Conservation (phyloP, 2,113 vertebrate species). For the Calidris pygmaea region DNA sequence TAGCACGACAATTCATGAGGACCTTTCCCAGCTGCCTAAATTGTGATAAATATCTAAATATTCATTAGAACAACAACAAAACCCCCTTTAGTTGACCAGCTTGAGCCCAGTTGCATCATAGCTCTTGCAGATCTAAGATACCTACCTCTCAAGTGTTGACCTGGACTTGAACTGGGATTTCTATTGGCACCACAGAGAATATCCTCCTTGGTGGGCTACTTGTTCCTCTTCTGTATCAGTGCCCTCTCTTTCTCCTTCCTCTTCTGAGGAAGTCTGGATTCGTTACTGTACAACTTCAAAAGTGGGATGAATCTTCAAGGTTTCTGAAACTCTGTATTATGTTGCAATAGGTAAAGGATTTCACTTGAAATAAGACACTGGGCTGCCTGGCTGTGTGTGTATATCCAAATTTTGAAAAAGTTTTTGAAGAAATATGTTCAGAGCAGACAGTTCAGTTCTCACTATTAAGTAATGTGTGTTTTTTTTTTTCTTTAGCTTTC, state of each 20-base stretch:
- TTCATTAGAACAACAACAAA: neutral
- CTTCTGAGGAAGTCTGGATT: neutral
- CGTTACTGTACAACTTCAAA: neutral
- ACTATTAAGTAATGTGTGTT: neutral
- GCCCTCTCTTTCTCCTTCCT: neutral
- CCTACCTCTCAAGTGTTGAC: neutral
- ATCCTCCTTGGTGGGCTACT: neutral
- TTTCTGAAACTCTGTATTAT: neutral
- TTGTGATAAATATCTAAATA: neutral
- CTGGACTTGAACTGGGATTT: neutral
- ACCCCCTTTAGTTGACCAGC: neutral
- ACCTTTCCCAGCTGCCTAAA: neutral
- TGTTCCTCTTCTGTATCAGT: neutral
- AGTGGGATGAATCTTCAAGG: neutral
- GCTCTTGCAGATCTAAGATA: neutral
- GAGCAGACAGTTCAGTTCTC: neutral
- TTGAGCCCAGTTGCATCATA: neutral
- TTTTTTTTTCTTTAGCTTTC: neutral
- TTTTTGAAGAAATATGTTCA: neutral
- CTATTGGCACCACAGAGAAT: neutral
- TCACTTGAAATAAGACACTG: neutral
- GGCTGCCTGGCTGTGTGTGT: neutral
- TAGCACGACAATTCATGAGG: neutral
- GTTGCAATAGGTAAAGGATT: neutral
- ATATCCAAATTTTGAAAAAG: neutral